Evolutionary conservation across 2,113 vertebrate genomes (phyloP).

Genomic region (Rissa tridactyla): DNA sequence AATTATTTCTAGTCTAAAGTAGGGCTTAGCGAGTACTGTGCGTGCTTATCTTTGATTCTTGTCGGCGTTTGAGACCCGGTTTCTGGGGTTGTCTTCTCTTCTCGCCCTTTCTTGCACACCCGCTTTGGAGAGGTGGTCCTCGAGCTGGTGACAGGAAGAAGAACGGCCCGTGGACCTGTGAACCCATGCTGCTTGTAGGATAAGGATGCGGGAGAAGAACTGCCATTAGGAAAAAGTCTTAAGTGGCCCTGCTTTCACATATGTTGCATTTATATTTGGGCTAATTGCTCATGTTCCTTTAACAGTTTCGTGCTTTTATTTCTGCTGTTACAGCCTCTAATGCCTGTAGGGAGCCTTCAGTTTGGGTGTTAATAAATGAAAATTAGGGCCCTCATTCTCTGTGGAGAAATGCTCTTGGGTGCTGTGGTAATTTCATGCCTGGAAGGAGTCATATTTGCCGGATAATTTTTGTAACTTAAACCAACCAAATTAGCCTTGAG

Average conservation of each 20-base stretch:
- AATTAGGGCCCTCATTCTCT: not conserved
- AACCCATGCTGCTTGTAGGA: not conserved
- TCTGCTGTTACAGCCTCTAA: not conserved
- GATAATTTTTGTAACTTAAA: not conserved
- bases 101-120: not conserved
- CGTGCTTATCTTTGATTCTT: not conserved
- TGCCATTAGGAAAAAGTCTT: not conserved
- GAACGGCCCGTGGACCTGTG: not conserved
- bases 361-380: not conserved
- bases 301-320: not conserved
- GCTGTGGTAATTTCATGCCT: slow-evolving; percentile 35
- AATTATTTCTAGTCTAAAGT: not conserved
- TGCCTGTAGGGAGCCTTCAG: not conserved
- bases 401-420: not conserved
- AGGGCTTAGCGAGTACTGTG: not conserved
- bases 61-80: not conserved
- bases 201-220: not conserved
- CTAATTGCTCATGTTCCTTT: not conserved
- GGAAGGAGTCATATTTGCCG: slow-evolving; percentile 3
- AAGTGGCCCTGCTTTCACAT: not conserved
- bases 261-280: not conserved
- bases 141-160: not conserved
- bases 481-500: not conserved
- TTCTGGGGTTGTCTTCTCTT: not conserved
- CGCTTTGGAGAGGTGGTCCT: not conserved